Evolutionary conservation across 2,888 invertebrate species (phyloP), one percentile per base, ranked within the genome.

Genomic region (Nymphalis polychloros): DNA sequence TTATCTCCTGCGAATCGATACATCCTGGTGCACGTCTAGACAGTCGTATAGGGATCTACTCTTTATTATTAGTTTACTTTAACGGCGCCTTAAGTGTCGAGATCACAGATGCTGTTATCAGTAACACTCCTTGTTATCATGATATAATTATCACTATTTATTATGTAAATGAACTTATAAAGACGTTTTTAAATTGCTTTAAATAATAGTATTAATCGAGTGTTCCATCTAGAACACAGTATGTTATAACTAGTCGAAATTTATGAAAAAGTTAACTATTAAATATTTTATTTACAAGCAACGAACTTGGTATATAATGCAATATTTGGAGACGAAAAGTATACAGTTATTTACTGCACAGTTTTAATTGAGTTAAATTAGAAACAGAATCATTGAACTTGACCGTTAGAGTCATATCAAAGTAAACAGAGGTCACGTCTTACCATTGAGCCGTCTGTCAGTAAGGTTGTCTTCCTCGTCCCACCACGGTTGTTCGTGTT

Each of bases 381-480:
- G 10, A 57, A 57, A 57, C 41, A 57, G 8, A 10, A 35, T 57
- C 41, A 13, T 67, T 67, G 60, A 59, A 65, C 60, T 71, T 59
- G 59, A 66, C 65, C 35, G 46, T n/a, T 17, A 31, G 23, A 20
- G 17, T 20, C 16, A 60, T 57, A 46, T 7, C 41, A 57, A 57
- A 57, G 46, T 16, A 47, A 63, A 66, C 31, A 49, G 20, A 60
- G 64, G 67, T 63, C 60, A 59, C 41, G 57, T 66, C 85, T 87
- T 84, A 92, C 92, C 92, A 79, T 90, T 85, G 59, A 88, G 81
- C 53, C 84, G 85, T 72, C 92, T 83, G 79, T 92, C 90, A 17
- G 90, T 88, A 19, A 92, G 83, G 2, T 83, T 92, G 71, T 92
- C 92, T 69, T 92, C 92, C 75, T 92, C 92, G 49, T 92, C 92